phyloP scores from a whole-genome alignment of 2,797 vertebrate species.

The Nasua narica region DNA sequence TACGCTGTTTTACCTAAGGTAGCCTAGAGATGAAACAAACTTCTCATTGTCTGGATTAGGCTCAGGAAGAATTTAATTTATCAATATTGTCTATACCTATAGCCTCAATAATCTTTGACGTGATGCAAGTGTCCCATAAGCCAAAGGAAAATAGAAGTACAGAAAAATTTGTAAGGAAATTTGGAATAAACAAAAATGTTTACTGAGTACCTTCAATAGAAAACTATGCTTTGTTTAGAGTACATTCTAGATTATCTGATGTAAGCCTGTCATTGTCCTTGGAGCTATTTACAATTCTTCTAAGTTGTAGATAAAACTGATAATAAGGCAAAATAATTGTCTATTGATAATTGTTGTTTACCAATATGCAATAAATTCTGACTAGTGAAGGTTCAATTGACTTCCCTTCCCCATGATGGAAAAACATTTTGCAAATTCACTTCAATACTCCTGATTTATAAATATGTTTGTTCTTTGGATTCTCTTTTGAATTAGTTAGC shows the following conservation, averaged over 20 bases:
- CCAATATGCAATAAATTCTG: neutral
- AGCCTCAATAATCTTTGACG: neutral
- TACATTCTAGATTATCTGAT: neutral
- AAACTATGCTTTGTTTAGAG: neutral
- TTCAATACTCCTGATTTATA: slow-evolving; percentile 30
- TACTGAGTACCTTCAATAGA: neutral
- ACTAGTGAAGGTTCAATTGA: neutral
- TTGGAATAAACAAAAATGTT: neutral
- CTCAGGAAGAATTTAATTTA: neutral
- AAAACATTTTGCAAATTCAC: slow-evolving; percentile 1
- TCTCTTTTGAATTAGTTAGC: neutral
- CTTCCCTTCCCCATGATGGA: neutral
- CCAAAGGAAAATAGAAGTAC: neutral
- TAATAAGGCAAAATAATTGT: neutral
- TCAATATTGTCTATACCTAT: neutral
- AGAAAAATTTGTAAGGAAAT: neutral
- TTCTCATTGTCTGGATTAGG: neutral
- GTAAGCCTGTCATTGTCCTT: neutral
- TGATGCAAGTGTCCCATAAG: neutral
- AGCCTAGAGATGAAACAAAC: neutral
- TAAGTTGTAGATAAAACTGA: neutral
- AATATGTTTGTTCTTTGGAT: neutral
- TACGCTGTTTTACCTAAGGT: neutral
- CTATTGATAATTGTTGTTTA: neutral
- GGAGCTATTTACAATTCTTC: neutral